Evolutionary conservation across 2,113 vertebrate genomes (phyloP).

Genomic region (Ginglymostoma cirratum): DNA sequence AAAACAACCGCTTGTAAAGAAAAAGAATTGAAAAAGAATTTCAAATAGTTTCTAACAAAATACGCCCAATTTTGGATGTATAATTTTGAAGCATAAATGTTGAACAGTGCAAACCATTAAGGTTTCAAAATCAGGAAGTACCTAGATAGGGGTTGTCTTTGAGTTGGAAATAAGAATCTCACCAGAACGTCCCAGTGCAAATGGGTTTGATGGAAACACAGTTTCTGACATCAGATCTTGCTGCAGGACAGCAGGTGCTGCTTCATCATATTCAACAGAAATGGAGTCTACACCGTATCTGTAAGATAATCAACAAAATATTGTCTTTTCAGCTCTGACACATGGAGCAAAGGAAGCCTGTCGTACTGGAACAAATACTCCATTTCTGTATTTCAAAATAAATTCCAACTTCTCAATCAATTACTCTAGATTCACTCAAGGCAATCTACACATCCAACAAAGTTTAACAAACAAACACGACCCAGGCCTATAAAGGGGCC

Average conservation of each 20-base stretch:
- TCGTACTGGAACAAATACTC: neutral
- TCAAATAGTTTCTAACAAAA: conserved; percentile 36
- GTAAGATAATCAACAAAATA: conserved; percentile 38
- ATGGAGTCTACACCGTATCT: conserved; percentile 56
- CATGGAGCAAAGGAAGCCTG: neutral
- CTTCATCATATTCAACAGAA: conserved; percentile 48
- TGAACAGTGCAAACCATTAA: conserved; percentile 32
- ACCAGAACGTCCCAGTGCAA: conserved; percentile 72
- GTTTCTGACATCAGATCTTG: conserved; percentile 51
- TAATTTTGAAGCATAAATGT: conserved; percentile 15
- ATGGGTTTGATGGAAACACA: conserved; percentile 56
- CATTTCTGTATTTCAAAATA: neutral
- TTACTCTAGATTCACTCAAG: neutral
- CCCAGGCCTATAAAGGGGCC: neutral
- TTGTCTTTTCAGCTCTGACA: neutral
- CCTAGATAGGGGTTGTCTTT: neutral
- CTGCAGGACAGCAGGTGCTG: conserved; percentile 51
- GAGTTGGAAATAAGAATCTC: conserved; percentile 57
- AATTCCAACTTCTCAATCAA: neutral
- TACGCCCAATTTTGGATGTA: neutral
- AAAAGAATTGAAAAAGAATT: conserved; percentile 46
- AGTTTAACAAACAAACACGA: neutral
- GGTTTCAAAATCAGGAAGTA: conserved; percentile 32
- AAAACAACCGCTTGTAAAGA: conserved; percentile 41
- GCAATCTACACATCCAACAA: neutral